A percentile compares a stretch with the other conserved stretches of the same genome.
phyloP scores from a whole-genome alignment of 1,140 invertebrate species.

The Streblospio benedicti region DNA sequence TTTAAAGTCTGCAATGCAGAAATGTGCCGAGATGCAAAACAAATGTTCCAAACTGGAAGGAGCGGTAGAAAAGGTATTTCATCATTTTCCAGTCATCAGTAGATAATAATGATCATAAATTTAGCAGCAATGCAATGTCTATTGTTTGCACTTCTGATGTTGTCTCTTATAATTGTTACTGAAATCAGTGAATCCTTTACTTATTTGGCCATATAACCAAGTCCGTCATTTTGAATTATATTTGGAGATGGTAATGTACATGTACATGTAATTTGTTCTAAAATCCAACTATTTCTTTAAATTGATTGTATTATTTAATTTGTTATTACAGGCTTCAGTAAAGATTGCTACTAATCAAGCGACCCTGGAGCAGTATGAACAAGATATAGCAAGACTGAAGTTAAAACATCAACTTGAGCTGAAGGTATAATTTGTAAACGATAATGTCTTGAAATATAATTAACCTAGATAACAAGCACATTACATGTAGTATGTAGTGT shows the following conservation, averaged over 20 bases:
- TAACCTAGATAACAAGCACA: too few species aligned
- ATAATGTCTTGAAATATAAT: too few species aligned
- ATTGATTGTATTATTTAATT: background rate
- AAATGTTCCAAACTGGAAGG: slow-evolving; percentile 25
- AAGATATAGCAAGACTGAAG: slow-evolving; percentile 32
- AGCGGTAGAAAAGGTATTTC: slow-evolving; percentile 30
- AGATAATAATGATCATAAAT: background rate
- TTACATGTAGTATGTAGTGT: too few species aligned
- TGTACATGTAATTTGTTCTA: background rate
- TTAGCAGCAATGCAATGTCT: background rate
- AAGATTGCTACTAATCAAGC: slow-evolving; percentile 24
- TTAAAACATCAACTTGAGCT: slow-evolving; percentile 33
- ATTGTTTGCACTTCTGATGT: background rate
- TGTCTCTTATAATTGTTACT: background rate
- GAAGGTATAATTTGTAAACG: too few species aligned
- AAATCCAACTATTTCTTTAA: background rate
- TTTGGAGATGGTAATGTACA: background rate
- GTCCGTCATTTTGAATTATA: background rate
- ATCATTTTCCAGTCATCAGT: background rate
- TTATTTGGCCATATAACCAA: background rate
- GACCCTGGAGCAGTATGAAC: slow-evolving; percentile 29
- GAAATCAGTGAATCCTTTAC: background rate
- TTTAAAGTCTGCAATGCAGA: slow-evolving; percentile 23
- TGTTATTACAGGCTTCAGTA: slow-evolving; percentile 19
- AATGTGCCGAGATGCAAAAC: slow-evolving; percentile 24